A percentile compares a stretch with the other conserved stretches of the same genome.
These are phyloP conservation scores for Rattus rattus DNA, from an alignment of 2,113 vertebrate genomes.

Conservation along the genomic window DNA sequence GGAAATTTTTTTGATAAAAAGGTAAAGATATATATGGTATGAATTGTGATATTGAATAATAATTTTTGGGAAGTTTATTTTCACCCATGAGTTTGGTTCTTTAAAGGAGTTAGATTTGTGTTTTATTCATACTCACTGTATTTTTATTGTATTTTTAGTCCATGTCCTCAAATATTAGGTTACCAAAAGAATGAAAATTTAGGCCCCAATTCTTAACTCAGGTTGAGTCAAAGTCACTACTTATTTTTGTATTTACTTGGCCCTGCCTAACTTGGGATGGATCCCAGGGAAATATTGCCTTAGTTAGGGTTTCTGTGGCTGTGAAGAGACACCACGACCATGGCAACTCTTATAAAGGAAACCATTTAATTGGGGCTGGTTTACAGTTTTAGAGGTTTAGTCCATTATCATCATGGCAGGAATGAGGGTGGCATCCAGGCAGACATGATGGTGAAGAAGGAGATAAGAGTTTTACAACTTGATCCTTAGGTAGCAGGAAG, in stretches of 20 bases:
- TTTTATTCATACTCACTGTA: background rate
- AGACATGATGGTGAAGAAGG: too few species aligned
- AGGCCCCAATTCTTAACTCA: background rate
- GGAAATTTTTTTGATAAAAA: background rate
- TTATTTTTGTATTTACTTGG: background rate
- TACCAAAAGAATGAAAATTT: background rate
- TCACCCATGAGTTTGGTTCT: background rate
- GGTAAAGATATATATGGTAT: background rate
- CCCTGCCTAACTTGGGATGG: background rate
- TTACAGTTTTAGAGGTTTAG: too few species aligned
- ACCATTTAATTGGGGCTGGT: too few species aligned
- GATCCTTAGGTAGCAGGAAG: too few species aligned
- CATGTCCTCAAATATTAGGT: background rate
- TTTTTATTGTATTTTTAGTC: background rate
- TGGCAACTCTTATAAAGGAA: too few species aligned
- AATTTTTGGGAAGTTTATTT: conserved; percentile 5
- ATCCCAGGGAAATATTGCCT: background rate
- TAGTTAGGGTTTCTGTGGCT: too few species aligned
- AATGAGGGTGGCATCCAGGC: too few species aligned
- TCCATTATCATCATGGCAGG: too few species aligned
- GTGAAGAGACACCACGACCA: too few species aligned
- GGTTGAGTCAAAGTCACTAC: background rate
- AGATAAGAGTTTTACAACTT: too few species aligned
- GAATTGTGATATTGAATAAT: background rate
- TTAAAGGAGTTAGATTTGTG: conserved; percentile 18